These are phyloP conservation scores for Pandion haliaetus DNA, from an alignment of 2,113 vertebrate species.

Conservation along the genomic window DNA sequence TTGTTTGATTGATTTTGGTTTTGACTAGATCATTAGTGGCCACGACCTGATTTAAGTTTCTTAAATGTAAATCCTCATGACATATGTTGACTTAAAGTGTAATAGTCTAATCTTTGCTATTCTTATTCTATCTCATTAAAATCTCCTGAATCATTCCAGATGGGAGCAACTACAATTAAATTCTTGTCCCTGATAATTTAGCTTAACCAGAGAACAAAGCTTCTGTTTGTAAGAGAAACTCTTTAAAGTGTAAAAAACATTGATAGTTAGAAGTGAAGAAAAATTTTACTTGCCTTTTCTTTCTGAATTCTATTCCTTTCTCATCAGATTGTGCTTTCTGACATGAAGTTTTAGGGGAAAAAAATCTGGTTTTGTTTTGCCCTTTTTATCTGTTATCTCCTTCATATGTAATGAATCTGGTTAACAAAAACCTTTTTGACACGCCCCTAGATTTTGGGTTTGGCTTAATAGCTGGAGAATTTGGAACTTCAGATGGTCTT, in stretches of 20 bases:
- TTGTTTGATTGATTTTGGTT: neutral
- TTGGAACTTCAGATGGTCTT: neutral
- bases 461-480: neutral
- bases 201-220: neutral
- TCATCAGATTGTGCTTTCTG: neutral
- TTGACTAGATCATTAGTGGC: neutral
- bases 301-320: neutral
- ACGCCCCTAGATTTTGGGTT: neutral
- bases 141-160: neutral
- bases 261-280: neutral
- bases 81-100: neutral
- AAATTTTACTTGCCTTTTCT: neutral
- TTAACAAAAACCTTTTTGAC: neutral
- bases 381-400: neutral
- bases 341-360: neutral
- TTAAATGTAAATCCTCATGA: neutral
- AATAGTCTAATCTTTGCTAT: neutral
- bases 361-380: neutral
- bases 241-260: neutral
- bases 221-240: neutral
- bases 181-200: neutral
- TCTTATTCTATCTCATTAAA: neutral
- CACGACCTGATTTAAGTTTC: neutral
- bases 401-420: neutral
- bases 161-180: neutral